Percentiles rank a stretch among this genome's conserved stretches.
Evolutionary conservation across 2,888 invertebrate genomes (phyloP).

Genomic region (Drosophila pseudotakahashii): DNA sequence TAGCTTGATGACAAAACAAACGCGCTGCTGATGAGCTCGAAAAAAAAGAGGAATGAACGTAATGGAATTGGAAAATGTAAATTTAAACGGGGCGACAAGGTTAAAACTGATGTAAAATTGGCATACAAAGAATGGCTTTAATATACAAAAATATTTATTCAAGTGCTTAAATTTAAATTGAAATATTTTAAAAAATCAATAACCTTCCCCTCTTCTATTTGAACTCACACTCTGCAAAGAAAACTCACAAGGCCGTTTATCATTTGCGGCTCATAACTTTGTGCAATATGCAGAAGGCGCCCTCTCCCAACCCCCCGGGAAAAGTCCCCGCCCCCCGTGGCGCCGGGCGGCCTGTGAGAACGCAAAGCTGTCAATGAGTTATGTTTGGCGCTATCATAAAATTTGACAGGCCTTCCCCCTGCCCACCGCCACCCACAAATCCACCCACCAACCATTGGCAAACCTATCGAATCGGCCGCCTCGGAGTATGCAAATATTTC

Average conservation of each 20-base stretch:
- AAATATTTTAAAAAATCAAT: constrained; percentile 58
- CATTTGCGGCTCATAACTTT: constrained; percentile 80
- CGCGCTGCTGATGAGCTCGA: constrained; percentile 63
- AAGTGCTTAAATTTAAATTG: too few species aligned
- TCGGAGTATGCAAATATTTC: constrained; percentile 35
- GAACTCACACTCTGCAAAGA: not conserved
- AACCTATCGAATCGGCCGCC: constrained; percentile 12
- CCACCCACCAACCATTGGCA: not conserved
- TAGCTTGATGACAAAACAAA: constrained; percentile 79
- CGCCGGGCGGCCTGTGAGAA: constrained; percentile 69
- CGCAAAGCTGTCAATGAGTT: constrained; percentile 80
- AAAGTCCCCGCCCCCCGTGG: constrained; percentile 39
- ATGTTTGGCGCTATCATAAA: constrained; percentile 82
- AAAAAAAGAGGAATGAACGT: not conserved
- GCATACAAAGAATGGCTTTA: too few species aligned
- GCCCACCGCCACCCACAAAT: not conserved
- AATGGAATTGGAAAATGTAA: constrained; percentile 26
- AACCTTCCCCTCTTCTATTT: constrained; percentile 19
- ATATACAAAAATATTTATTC: not conserved
- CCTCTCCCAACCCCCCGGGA: constrained; percentile 9
- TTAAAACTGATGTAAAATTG: not conserved
- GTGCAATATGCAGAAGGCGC: constrained; percentile 76
- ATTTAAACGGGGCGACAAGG: constrained; percentile 1
- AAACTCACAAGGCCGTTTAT: constrained; percentile 61
- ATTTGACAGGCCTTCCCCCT: constrained; percentile 73